phyloP scores from a whole-genome alignment of 2,797 vertebrate genomes.

The Halcyon chelicuti region DNA sequence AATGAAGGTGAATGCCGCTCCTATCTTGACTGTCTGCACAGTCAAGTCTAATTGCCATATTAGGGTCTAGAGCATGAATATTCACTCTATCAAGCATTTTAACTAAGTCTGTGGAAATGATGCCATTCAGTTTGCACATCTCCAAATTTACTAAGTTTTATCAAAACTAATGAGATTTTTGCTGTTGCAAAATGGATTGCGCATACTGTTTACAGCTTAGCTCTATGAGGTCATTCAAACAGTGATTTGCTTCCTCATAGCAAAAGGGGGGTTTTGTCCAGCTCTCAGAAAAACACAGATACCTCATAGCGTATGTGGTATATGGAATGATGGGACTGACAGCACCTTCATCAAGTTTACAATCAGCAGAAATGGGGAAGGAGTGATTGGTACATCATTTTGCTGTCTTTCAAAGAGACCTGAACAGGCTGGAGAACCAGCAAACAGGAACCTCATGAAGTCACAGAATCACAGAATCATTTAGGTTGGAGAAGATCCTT shows the following conservation, averaged over 20 bases:
- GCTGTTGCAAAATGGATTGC: conserved; percentile 19
- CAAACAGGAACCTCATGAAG: neutral
- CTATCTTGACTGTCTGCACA: conserved; percentile 28
- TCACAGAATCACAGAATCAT: too few species aligned
- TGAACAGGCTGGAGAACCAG: neutral
- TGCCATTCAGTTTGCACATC: neutral
- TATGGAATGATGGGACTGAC: neutral
- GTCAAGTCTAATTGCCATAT: conserved; percentile 32
- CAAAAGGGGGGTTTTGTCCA: neutral
- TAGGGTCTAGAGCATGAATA: neutral
- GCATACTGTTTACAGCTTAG: neutral
- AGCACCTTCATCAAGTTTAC: neutral
- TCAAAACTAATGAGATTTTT: conserved; percentile 47
- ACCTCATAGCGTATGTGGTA: neutral
- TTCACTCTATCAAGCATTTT: conserved; percentile 16
- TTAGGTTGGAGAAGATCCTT: too few species aligned
- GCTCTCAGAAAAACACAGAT: neutral
- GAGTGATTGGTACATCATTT: neutral
- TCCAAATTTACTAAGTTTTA: neutral
- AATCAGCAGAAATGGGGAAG: neutral
- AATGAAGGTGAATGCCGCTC: conserved; percentile 13
- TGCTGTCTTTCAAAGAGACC: neutral
- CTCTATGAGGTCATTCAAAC: neutral
- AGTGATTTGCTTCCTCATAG: neutral
- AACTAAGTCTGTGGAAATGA: neutral